Evolutionary conservation across 2,797 vertebrate genomes (phyloP).

Genomic region (Gymnoscopelus braueri): DNA sequence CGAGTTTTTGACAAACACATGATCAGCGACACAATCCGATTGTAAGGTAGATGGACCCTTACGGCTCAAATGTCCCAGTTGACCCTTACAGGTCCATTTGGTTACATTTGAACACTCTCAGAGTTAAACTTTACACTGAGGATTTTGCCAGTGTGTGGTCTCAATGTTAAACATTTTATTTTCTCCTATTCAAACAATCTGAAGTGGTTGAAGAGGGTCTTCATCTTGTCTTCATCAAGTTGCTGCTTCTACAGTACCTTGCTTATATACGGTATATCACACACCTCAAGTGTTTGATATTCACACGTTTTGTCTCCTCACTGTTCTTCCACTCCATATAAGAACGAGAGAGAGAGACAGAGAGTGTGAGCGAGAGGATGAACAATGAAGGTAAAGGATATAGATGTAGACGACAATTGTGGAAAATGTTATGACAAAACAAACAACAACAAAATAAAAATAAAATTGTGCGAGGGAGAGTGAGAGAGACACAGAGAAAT

Average conservation of each 20-base stretch:
- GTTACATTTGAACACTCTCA: too few species aligned
- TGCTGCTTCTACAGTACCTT: background rate
- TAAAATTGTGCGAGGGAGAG: slow-evolving; percentile 23
- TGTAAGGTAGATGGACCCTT: too few species aligned
- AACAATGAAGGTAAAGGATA: background rate
- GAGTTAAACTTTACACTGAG: too few species aligned
- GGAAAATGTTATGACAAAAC: too few species aligned
- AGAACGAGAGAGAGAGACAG: slow-evolving; percentile 26
- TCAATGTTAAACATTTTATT: slow-evolving; percentile 50
- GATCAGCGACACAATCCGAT: too few species aligned
- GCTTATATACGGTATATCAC: too few species aligned
- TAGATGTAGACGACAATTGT: too few species aligned
- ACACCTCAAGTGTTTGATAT: too few species aligned
- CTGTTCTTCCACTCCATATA: slow-evolving; percentile 25
- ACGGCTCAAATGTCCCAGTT: too few species aligned
- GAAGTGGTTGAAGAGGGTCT: slow-evolving; percentile 7
- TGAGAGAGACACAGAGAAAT: slow-evolving; percentile 16
- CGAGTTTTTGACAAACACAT: too few species aligned
- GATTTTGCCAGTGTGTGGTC: slow-evolving; percentile 2
- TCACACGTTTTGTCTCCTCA: slow-evolving; percentile 3
- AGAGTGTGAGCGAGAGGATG: slow-evolving; percentile 29
- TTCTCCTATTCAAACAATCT: slow-evolving; percentile 20
- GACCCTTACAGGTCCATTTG: too few species aligned
- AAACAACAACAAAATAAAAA: background rate
- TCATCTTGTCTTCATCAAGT: background rate